These are phyloP conservation scores for Escarpia spicata DNA, from an alignment of 2,888 invertebrate species.

Conservation along the genomic window DNA sequence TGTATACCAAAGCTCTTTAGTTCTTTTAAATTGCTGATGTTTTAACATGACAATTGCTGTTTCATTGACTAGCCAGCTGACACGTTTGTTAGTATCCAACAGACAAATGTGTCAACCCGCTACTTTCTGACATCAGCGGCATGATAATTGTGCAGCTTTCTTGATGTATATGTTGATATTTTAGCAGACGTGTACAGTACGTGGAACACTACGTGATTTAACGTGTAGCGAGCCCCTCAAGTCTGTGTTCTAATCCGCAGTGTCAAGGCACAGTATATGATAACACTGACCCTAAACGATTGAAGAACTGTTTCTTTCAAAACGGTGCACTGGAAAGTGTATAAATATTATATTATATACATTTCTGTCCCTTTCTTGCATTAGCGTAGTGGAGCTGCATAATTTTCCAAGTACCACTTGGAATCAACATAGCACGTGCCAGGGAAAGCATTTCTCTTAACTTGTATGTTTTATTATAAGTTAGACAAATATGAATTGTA, in stretches of 20 bases:
- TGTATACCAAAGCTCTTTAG: not conserved
- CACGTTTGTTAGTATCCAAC: not conserved
- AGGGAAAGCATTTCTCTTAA: not conserved
- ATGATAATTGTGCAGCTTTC: not conserved
- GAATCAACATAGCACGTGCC: not conserved
- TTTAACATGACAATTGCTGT: slow-evolving; percentile 16
- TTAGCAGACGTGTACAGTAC: not conserved
- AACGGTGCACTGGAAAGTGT: not conserved
- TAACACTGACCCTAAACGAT: not conserved
- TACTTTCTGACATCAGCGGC: not conserved
- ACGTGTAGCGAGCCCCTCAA: not conserved
- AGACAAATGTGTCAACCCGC: not conserved
- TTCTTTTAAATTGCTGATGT: not conserved
- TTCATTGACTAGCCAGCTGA: not conserved
- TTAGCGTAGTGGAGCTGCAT: not conserved
- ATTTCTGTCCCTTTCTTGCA: not conserved
- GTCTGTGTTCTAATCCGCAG: not conserved
- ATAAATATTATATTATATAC: not conserved
- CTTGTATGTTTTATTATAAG: not conserved
- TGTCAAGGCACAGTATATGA: not conserved
- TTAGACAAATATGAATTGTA: not conserved
- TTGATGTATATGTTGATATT: slow-evolving; percentile 13
- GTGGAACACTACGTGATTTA: not conserved
- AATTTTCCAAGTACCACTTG: not conserved
- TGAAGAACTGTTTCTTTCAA: too few relatives aligned